Evolutionary conservation across 2,888 invertebrate species (phyloP).

Genomic region (Athalia circularis): DNA sequence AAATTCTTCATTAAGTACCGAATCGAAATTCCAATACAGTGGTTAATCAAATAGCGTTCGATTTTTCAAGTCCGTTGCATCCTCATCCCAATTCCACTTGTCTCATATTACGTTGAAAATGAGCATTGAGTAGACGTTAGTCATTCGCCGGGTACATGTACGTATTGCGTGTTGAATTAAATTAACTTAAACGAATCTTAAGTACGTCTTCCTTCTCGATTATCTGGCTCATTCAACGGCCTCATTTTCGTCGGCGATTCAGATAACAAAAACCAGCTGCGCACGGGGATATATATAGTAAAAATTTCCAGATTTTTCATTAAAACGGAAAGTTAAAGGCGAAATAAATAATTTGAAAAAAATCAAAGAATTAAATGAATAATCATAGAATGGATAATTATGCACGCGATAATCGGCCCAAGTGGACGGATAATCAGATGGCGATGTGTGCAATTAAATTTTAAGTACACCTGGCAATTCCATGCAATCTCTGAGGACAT

Average conservation of each 20-base stretch:
- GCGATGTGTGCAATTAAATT: constrained; percentile 30
- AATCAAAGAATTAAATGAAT: neutral
- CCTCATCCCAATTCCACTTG: neutral
- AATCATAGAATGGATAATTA: constrained; percentile 1
- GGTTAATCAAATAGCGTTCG: too few species aligned
- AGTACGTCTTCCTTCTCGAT: constrained; percentile 41
- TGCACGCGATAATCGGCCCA: neutral
- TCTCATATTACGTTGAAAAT: neutral
- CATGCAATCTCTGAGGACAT: neutral
- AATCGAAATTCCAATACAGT: too few species aligned
- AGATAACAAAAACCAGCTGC: neutral
- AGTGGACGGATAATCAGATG: neutral
- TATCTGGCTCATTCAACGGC: neutral
- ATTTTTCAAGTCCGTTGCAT: neutral
- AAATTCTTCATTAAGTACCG: too few species aligned
- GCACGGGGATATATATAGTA: neutral
- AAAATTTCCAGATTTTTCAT: too few species aligned
- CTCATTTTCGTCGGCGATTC: neutral
- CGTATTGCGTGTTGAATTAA: constrained; percentile 33
- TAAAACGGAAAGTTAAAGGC: too few species aligned
- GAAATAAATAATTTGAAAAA: neutral
- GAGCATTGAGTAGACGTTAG: neutral
- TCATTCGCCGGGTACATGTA: neutral
- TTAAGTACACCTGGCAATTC: constrained; percentile 4
- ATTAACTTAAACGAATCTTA: constrained; percentile 40